Percentiles rank a stretch among this genome's conserved stretches.
Conservation (phyloP, 2,797 vertebrate species). For the Danio albolineatus region DNA sequence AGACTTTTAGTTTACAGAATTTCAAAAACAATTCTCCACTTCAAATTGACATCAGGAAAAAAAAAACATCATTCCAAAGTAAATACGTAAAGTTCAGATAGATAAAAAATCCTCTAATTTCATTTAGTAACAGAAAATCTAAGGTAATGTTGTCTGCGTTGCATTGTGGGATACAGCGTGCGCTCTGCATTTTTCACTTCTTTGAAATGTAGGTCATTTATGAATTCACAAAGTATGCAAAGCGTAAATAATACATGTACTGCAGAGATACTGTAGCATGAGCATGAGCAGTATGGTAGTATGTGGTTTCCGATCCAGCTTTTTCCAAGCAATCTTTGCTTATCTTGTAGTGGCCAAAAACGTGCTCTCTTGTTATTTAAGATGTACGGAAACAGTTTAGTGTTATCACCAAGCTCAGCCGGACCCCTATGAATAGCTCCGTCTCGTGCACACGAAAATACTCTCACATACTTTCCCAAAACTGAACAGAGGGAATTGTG, state of each 20-base stretch:
- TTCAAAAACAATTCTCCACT: too few relatives aligned
- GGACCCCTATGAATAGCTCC: conserved; percentile 12
- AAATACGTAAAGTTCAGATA: too few relatives aligned
- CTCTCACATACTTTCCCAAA: not conserved
- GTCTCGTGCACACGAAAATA: conserved; percentile 14
- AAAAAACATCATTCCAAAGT: too few relatives aligned
- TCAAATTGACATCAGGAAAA: too few relatives aligned
- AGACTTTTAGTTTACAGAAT: too few relatives aligned
- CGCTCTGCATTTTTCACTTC: not conserved
- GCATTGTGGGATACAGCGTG: conserved; percentile 1
- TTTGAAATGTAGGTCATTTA: not conserved
- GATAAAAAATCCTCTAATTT: too few relatives aligned
- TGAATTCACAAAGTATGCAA: not conserved
- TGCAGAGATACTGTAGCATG: not conserved
- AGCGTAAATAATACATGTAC: not conserved
- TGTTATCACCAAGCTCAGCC: conserved; percentile 40
- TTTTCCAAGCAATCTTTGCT: not conserved
- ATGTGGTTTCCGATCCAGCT: not conserved
- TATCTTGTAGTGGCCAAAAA: conserved; percentile 8
- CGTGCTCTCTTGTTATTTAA: conserved; percentile 23
- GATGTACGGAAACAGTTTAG: conserved; percentile 43
- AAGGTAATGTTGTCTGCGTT: too few relatives aligned
- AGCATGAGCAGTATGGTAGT: not conserved
- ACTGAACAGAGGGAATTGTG: conserved; percentile 59
- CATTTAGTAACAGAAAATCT: too few relatives aligned